These are phyloP conservation scores for Boloria selene DNA, from an alignment of 2,888 invertebrate species.

Conservation along the genomic window DNA sequence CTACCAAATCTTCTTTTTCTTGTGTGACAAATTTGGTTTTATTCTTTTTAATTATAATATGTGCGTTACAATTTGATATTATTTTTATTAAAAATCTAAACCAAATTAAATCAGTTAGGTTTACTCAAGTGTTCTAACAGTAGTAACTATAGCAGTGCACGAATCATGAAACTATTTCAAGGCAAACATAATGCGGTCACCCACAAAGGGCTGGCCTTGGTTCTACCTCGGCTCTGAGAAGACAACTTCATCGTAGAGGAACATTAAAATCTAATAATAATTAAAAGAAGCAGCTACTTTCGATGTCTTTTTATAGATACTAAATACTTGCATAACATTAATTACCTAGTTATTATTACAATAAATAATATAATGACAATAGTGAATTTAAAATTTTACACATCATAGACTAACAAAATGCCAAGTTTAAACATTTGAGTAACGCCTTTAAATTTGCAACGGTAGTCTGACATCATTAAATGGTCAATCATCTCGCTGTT, in stretches of 20 bases:
- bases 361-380: not conserved
- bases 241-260: slow-evolving; percentile 49
- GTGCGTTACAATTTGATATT: not conserved
- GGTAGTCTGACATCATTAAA: slow-evolving; percentile 69
- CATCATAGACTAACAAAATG: slow-evolving; percentile 1
- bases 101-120: slow-evolving; percentile 28
- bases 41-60: not conserved
- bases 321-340: not conserved
- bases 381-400: not conserved
- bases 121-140: slow-evolving; percentile 63
- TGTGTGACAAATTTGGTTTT: too few species aligned
- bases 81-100: slow-evolving; percentile 15
- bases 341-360: not conserved
- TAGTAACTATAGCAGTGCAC: slow-evolving; percentile 53
- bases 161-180: slow-evolving; percentile 79
- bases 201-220: slow-evolving; percentile 76
- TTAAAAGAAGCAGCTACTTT: not conserved
- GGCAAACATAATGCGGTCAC: slow-evolving; percentile 76
- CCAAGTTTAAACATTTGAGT: slow-evolving; percentile 13
- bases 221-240: slow-evolving; percentile 66
- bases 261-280: slow-evolving; percentile 28
- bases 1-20: too few species aligned
- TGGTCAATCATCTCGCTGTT: slow-evolving; percentile 70
- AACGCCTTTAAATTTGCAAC: slow-evolving; percentile 55
- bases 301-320: not conserved